phyloP scores from a whole-genome alignment of 2,888 invertebrate species.

The Lasius platythorax region DNA sequence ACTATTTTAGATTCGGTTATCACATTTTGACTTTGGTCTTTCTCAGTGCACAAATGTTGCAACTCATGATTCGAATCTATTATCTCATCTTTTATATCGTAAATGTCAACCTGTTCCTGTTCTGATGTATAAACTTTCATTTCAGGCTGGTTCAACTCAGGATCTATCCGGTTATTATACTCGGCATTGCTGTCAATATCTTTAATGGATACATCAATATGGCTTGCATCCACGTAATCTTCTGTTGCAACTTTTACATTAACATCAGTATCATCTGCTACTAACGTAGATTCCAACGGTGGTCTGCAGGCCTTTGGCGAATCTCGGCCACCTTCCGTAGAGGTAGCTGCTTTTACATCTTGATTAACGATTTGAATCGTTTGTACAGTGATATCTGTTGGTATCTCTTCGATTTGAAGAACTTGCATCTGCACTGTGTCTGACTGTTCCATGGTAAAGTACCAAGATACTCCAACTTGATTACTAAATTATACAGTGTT shows the following conservation, averaged over 20 bases:
- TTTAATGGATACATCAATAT: neutral
- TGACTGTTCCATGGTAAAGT: conserved; percentile 70
- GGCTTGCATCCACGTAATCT: neutral
- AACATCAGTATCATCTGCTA: neutral
- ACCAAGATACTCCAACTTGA: conserved; percentile 53
- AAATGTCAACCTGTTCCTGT: neutral
- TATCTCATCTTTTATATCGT: neutral
- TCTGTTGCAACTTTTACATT: neutral
- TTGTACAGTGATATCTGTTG: neutral
- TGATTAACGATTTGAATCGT: neutral
- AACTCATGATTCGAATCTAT: conserved; percentile 6
- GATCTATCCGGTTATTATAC: neutral
- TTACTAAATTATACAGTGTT: conserved; percentile 59
- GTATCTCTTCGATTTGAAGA: conserved; percentile 13
- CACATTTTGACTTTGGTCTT: conserved; percentile 45
- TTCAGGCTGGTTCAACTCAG: neutral
- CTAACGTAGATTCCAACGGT: neutral
- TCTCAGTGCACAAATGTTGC: conserved; percentile 6
- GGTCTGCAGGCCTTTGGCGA: neutral
- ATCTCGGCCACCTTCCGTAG: neutral
- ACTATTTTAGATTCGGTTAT: conserved; percentile 39
- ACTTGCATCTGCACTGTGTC: conserved; percentile 52
- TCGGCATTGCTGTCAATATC: neutral
- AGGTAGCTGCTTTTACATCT: neutral
- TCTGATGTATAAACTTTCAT: neutral